Percentiles rank a stretch among this genome's conserved stretches.
Conservation (phyloP, 2,113 vertebrate species). For the Rhinolophus ferrumequinum region DNA sequence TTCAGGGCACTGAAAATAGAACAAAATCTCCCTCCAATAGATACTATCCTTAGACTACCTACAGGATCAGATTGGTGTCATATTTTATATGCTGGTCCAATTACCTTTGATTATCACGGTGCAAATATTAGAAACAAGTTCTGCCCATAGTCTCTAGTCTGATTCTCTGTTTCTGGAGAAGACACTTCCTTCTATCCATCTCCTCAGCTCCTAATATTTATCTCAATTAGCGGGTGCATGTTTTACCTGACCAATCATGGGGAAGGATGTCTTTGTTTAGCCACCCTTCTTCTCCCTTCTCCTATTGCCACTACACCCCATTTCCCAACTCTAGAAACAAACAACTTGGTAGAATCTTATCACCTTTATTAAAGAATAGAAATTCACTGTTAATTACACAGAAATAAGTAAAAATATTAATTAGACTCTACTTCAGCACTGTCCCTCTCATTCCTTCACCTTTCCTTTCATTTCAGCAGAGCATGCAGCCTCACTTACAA, state of each 20-base stretch:
- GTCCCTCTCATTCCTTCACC: background rate
- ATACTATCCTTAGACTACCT: background rate
- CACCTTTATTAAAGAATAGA: background rate
- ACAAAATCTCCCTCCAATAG: background rate
- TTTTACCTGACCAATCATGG: background rate
- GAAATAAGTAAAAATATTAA: background rate
- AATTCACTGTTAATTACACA: background rate
- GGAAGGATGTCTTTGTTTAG: background rate
- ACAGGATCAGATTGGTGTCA: background rate
- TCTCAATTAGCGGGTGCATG: background rate
- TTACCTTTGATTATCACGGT: background rate
- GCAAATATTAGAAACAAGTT: background rate
- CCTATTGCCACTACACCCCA: background rate
- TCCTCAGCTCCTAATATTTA: background rate
- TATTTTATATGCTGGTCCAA: background rate
- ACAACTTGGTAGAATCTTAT: background rate
- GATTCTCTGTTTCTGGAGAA: background rate
- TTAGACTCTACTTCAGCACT: background rate
- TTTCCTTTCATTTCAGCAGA: background rate
- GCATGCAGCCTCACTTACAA: background rate
- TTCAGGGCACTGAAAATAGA: conserved; percentile 43
- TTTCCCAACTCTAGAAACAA: background rate
- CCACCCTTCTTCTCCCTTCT: background rate
- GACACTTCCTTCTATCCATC: background rate
- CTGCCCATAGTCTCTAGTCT: background rate